Base-by-base conservation (phyloP, 2,113 vertebrate genomes). In the Xenopus laevis region DNA sequence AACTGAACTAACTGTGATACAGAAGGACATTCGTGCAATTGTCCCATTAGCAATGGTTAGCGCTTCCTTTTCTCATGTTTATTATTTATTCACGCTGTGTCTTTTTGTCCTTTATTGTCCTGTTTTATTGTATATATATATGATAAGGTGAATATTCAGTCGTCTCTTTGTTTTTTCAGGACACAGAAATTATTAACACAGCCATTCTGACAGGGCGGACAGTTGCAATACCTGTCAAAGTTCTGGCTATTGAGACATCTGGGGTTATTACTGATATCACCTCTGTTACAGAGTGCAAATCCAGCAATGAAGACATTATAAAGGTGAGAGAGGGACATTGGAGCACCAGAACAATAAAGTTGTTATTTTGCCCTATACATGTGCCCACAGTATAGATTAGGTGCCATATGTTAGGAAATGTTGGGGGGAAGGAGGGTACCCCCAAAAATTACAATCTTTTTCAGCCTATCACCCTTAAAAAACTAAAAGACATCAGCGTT, bases 151-250 rank as follows among this genome's bases (percentile, higher is more conserved):
- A 27, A 27, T 27, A 10, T 58, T n/a, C 18, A 58, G n/a, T 20
- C 17, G n/a, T 4, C 6, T 18, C 55, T 58, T 50, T 50, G 15
- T 50, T 10, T 44, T 66, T 71, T 11, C 68, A 99, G 97, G 97
- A 98, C 84, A 98, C 95, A 0, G 97, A 99, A 82, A 98, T 99
- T 78, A 98, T 99, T 89, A 99, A 99, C 84, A 99, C 97, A 0
- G 97, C 97, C 79, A 93, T 98, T 80, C 89, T 99, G 83, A 98
- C 97, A 0, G 97, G 97, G 27, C 86, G 95, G 74, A 98, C 97
- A 0, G 97, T 99, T 71, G 96, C 97, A 85, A 96, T 98, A 46
- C 97, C 97, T 0, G 94, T 99, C 77, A 98, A 98, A 83, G 96
- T 99, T 85, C 93, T 98, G 0, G 96, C 97, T 83, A 94, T 99